These are phyloP conservation scores for Coenobita brevimanus DNA, from an alignment of 1,140 invertebrate genomes.

Conservation along the genomic window DNA sequence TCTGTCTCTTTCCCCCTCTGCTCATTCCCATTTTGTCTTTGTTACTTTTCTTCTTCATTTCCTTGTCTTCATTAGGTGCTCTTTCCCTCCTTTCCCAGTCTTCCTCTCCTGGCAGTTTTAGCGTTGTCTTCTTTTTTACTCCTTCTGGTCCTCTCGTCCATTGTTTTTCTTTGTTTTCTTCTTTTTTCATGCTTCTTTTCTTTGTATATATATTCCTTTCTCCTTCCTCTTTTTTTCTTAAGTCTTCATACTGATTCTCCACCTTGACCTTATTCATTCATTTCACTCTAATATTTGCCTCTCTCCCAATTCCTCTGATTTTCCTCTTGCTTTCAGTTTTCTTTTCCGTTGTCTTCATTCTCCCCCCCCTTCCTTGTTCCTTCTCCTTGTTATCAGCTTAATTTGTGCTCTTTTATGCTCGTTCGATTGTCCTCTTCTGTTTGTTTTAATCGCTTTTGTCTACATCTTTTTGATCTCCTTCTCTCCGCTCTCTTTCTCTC, in stretches of 20 bases:
- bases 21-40: too few species aligned
- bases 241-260: too few species aligned
- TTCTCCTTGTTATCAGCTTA: background rate
- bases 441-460: background rate
- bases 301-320: too few species aligned
- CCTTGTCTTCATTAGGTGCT: too few species aligned
- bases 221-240: conserved; percentile 2
- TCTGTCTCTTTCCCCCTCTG: too few species aligned
- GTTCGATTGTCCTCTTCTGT: background rate
- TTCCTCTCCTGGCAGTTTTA: background rate
- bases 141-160: background rate
- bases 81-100: conserved; percentile 3
- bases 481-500: background rate
- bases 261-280: background rate
- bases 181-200: background rate
- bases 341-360: background rate
- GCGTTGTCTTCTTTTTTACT: background rate
- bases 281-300: background rate
- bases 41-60: too few species aligned
- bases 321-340: background rate
- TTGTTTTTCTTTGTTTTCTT: background rate
- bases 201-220: too few species aligned
- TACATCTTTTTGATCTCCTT: background rate
- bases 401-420: background rate
- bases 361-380: background rate